A percentile compares a stretch with the other conserved stretches of the same genome.
phyloP scores from a whole-genome alignment of 2,113 vertebrate species.

The Craseonycteris thonglongyai region DNA sequence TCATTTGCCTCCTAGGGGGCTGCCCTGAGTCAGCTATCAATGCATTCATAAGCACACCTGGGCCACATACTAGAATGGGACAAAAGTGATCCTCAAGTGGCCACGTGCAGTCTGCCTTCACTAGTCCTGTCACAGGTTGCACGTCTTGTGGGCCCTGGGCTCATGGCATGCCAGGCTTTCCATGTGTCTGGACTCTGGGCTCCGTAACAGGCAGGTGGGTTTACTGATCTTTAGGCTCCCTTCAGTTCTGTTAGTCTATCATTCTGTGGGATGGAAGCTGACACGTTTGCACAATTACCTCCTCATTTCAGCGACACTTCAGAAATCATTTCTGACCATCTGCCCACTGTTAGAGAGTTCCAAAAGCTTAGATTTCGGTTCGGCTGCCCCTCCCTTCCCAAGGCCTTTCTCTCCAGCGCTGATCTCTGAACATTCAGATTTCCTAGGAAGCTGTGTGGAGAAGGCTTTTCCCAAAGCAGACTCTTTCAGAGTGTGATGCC shows the following conservation, averaged over 20 bases:
- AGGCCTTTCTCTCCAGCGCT: not conserved
- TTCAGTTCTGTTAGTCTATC: not conserved
- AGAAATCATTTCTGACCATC: not conserved
- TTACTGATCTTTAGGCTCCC: not conserved
- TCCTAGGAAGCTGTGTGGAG: not conserved
- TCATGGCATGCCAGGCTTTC: not conserved
- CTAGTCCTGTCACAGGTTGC: too few species aligned
- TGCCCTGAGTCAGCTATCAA: rapidly evolving
- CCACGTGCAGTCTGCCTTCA: not conserved
- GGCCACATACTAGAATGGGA: not conserved
- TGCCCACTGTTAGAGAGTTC: not conserved
- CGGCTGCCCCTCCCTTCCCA: not conserved
- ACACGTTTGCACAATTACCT: not conserved
- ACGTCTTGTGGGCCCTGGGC: not conserved
- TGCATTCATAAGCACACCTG: not conserved
- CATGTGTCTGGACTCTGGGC: not conserved
- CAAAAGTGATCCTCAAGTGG: not conserved
- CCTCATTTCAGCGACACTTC: not conserved
- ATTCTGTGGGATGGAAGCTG: not conserved
- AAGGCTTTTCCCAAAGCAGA: not conserved
- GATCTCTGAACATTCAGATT: not conserved
- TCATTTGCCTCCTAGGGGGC: not conserved
- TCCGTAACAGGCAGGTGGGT: not conserved
- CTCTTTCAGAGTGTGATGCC: not conserved
- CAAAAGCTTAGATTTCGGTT: not conserved